Percentiles rank a stretch among this genome's conserved stretches.
These are phyloP conservation scores for Tachysurus fulvidraco DNA, from an alignment of 2,113 vertebrate species.

Conservation along the genomic window DNA sequence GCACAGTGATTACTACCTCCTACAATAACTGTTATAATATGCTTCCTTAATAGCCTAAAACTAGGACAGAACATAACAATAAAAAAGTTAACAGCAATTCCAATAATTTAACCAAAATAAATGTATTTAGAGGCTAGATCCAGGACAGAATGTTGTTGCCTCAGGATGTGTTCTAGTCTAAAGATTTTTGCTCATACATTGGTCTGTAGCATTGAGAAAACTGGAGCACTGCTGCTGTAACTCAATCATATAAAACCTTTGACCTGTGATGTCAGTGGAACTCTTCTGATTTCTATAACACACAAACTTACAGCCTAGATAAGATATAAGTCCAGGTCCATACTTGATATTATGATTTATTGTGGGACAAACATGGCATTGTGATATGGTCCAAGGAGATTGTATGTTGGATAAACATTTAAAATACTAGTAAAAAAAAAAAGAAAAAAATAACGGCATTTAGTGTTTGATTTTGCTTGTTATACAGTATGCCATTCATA, in stretches of 20 bases:
- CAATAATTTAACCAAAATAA: not conserved
- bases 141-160: not conserved
- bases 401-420: not conserved
- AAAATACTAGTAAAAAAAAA: not conserved
- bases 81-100: conserved; percentile 20
- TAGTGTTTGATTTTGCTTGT: not conserved
- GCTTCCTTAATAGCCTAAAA: conserved; percentile 26
- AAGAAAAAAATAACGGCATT: not conserved
- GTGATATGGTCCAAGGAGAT: not conserved
- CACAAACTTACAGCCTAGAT: not conserved
- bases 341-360: not conserved
- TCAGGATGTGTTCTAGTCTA: not conserved
- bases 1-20: conserved; percentile 32
- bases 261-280: not conserved
- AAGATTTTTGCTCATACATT: conserved; percentile 1
- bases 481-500: not conserved
- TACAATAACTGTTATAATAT: conserved; percentile 12
- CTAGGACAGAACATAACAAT: conserved; percentile 14
- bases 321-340: not conserved
- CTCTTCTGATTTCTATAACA: not conserved
- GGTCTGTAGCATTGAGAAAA: not conserved
- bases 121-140: conserved; percentile 11
- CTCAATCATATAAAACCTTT: not conserved
- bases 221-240: conserved; percentile 10
- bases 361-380: not conserved